Base-by-base conservation (phyloP, 2,888 invertebrate species). In the Watsonalla cultraria region DNA sequence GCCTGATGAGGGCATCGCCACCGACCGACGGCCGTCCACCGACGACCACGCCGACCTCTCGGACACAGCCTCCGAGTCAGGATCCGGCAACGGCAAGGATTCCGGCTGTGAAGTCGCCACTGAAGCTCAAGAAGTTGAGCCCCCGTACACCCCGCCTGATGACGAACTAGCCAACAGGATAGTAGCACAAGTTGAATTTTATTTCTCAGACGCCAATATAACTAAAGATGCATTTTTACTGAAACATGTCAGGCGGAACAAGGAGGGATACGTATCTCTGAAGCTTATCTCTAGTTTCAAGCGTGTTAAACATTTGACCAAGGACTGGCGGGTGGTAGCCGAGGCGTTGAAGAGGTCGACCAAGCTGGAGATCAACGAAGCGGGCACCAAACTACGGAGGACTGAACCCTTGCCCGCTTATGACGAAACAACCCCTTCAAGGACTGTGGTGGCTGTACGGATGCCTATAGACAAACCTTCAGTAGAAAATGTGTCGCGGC, bases 251-350 rank as follows among this genome's bases (percentile, higher is more conserved):
- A 94, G 97, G 54, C 93, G 98, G 53, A 98, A 98, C 84, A 98
- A 98, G 84, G 98, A 98, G 84, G 98, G 98, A 15, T 98, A 95
- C 85, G 98, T 99, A 13, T 98, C 97, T 53, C 91, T 99, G 52
- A 99, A 98, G 82, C 91, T 99, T 55, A 97, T 99, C 64, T 97
- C 98, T 11, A 98, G 98, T 74, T 98, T 99, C 82, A 97, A 98
- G 78, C 94, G 97, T 59, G 97, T 99, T 47, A 98, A 98, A 73
- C 97, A 97, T 74, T 88, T 98, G 55, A 97, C 98, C 11, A 96
- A 97, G 78, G 98, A 98, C 80, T 98, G 98, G 96, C 93, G 97
- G 61, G 96, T 96, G 24, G 98, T 98, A 8, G 97, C 98, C 0
- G 94, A 95, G 73, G 96, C 98, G 39, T 90, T 98, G 61, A 92